A percentile compares a stretch with the other conserved stretches of the same genome.
Conservation (phyloP, 2,888 invertebrate species). For the Drosophila mayaguana region DNA sequence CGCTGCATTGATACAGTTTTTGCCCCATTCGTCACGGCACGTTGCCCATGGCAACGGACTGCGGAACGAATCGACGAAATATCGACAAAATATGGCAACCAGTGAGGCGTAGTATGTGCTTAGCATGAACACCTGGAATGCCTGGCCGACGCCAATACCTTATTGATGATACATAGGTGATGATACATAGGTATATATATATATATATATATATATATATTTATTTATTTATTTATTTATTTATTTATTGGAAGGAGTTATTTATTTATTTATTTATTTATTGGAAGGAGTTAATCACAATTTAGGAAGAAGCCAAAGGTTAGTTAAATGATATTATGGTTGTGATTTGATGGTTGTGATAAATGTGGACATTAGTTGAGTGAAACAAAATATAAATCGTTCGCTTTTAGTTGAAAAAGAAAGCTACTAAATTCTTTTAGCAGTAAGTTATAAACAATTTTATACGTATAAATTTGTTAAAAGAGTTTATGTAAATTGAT, state of each 20-base stretch:
- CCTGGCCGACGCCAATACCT: conserved; percentile 87
- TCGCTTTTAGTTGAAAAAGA: not conserved
- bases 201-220: not conserved
- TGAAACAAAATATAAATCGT: not conserved
- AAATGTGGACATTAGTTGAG: conserved; percentile 1
- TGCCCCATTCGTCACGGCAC: conserved; percentile 87
- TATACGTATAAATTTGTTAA: not conserved
- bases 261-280: not conserved
- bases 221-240: too few species aligned
- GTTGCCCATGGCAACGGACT: conserved; percentile 88
- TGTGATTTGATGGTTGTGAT: not conserved
- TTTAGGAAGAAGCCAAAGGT: conserved; percentile 20
- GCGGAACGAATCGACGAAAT: conserved; percentile 88
- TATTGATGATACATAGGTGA: conserved; percentile 17
- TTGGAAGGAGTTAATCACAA: conserved; percentile 31
- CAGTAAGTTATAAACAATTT: not conserved
- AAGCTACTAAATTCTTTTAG: conserved; percentile 1
- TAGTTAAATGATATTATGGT: not conserved
- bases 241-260: too few species aligned
- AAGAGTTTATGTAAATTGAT: too few species aligned
- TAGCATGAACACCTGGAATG: conserved; percentile 86
- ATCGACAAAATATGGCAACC: conserved; percentile 87
- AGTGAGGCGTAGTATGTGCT: conserved; percentile 88
- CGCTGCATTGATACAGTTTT: conserved; percentile 83
- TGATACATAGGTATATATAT: not conserved